These are phyloP conservation scores for Clarias magur DNA, from an alignment of 2,113 vertebrate species.

Conservation along the genomic window DNA sequence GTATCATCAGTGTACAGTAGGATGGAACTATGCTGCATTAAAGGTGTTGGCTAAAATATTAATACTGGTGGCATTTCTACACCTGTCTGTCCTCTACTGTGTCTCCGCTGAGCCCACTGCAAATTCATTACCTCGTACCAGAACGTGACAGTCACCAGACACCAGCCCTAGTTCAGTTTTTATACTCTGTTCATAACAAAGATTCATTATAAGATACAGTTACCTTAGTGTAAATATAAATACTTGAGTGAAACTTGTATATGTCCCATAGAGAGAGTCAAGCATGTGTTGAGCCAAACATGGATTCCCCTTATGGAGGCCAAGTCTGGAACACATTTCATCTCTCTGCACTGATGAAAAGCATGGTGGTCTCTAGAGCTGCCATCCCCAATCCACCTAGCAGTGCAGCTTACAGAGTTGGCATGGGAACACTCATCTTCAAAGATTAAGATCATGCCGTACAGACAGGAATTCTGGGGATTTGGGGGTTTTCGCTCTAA, in stretches of 20 bases:
- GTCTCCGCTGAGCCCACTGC: not conserved
- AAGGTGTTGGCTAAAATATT: slow-evolving; percentile 2
- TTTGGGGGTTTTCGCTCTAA: not conserved
- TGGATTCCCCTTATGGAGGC: slow-evolving; percentile 33
- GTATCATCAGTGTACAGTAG: not conserved
- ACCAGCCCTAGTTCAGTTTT: not conserved
- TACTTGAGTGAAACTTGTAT: not conserved
- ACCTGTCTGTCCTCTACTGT: not conserved
- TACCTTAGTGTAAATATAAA: slow-evolving; percentile 29
- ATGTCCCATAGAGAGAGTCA: not conserved
- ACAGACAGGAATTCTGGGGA: not conserved
- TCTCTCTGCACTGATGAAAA: slow-evolving; percentile 30
- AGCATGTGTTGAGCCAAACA: slow-evolving; percentile 23
- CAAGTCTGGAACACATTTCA: slow-evolving; percentile 42
- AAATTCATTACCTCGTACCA: not conserved
- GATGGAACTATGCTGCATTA: not conserved
- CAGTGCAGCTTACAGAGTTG: slow-evolving; percentile 42
- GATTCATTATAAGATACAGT: slow-evolving; percentile 28
- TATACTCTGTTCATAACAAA: slow-evolving; percentile 16
- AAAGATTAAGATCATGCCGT: not conserved
- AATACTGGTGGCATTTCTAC: slow-evolving; percentile 1
- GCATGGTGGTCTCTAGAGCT: slow-evolving; percentile 22
- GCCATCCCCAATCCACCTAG: slow-evolving; percentile 5
- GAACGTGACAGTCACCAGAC: not conserved
- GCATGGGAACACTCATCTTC: slow-evolving; percentile 30